Evolutionary conservation across 2,113 vertebrate species (phyloP).

Genomic region (Cyprinus carpio): DNA sequence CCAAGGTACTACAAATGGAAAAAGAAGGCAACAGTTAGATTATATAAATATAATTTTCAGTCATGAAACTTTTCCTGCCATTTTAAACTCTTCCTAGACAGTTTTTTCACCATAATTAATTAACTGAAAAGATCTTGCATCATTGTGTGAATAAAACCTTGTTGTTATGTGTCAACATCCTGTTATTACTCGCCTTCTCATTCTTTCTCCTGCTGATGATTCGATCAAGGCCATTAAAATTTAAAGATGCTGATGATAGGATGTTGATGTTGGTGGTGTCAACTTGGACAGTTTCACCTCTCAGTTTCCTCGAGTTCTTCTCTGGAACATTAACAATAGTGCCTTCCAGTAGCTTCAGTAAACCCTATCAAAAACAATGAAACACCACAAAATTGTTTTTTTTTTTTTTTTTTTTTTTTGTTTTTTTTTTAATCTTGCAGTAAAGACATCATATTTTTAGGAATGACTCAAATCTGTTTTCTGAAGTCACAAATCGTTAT

Average conservation of each 20-base stretch:
- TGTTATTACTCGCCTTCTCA: constrained; percentile 78
- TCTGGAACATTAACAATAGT: constrained; percentile 89
- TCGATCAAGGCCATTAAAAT: constrained; percentile 89
- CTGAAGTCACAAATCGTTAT: too few relatives aligned
- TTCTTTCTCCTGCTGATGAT: constrained; percentile 92
- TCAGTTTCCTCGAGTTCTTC: constrained; percentile 87
- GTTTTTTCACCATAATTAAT: not conserved
- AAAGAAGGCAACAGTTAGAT: not conserved
- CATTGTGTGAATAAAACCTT: not conserved
- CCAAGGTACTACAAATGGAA: constrained; percentile 79
- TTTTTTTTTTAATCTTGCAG: not conserved
- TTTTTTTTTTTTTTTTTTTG: not conserved
- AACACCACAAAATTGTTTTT: not conserved
- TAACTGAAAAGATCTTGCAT: not conserved
- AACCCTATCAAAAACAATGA: constrained; percentile 73
- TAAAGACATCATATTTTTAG: not conserved
- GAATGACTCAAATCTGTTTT: not conserved
- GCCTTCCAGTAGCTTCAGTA: constrained; percentile 87
- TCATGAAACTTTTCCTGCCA: too few relatives aligned
- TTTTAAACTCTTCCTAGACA: not conserved
- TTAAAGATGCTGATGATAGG: constrained; percentile 87
- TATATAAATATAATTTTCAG: not conserved
- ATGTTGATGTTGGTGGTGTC: constrained; percentile 91
- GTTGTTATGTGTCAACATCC: not conserved
- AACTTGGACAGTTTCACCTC: constrained; percentile 88